These are phyloP conservation scores for Anoplophora glabripennis DNA, from an alignment of 1,140 invertebrate species.

Conservation along the genomic window DNA sequence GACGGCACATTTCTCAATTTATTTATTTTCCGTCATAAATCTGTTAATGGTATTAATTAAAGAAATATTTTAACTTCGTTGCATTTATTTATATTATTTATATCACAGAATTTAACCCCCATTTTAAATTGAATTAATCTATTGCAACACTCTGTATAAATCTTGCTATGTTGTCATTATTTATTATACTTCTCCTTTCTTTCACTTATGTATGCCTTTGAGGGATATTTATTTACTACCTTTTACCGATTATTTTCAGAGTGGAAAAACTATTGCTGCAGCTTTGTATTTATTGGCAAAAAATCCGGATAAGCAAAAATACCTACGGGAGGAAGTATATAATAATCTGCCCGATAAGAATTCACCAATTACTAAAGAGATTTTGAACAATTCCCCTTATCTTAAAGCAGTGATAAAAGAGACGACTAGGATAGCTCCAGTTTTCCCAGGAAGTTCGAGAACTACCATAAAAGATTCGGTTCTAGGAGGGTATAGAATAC, in stretches of 20 bases:
- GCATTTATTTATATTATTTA: too few species aligned
- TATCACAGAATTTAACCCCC: too few species aligned
- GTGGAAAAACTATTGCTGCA: constrained; percentile 29
- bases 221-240: background rate
- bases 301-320: constrained; percentile 34
- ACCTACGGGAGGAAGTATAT: constrained; percentile 32
- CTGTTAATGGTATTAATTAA: too few species aligned
- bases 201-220: too few species aligned
- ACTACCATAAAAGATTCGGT: constrained; percentile 54
- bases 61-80: too few species aligned
- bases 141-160: too few species aligned
- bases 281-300: constrained; percentile 34
- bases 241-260: constrained; percentile 27
- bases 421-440: constrained; percentile 56
- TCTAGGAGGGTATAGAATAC: constrained; percentile 57
- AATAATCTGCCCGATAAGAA: constrained; percentile 32
- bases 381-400: constrained; percentile 57
- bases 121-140: too few species aligned
- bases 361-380: constrained; percentile 42
- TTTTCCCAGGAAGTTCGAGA: constrained; percentile 54
- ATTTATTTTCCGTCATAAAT: too few species aligned
- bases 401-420: constrained; percentile 66
- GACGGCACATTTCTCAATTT: too few species aligned
- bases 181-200: too few species aligned
- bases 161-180: too few species aligned